phyloP scores from a whole-genome alignment of 2,797 vertebrate species.

The Mycteria americana region DNA sequence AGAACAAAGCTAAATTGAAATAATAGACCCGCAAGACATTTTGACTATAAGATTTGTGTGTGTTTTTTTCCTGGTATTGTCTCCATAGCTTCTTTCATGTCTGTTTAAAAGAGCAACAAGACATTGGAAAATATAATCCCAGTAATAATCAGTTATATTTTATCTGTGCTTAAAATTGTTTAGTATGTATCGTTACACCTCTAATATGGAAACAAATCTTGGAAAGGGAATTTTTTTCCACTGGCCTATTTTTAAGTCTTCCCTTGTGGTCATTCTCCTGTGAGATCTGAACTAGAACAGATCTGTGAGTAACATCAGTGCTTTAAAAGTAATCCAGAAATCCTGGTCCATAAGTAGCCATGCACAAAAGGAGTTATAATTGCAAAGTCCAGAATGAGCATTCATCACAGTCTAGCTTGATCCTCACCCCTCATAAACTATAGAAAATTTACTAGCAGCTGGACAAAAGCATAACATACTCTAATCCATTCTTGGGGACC shows the following conservation, averaged over 20 bases:
- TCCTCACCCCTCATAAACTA: neutral
- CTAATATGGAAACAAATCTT: neutral
- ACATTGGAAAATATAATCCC: neutral
- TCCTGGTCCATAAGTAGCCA: neutral
- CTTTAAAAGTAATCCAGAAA: neutral
- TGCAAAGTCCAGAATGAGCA: neutral
- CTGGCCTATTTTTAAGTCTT: neutral
- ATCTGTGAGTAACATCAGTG: neutral
- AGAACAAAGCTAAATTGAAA: neutral
- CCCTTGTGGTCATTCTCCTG: neutral
- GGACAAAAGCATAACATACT: neutral
- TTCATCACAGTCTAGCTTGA: neutral
- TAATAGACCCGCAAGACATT: neutral
- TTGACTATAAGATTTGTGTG: neutral
- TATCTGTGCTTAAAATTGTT: neutral
- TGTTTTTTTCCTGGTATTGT: neutral
- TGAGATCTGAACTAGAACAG: neutral
- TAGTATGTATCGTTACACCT: neutral
- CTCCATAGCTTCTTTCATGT: neutral
- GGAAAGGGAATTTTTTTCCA: neutral
- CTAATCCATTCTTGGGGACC: neutral
- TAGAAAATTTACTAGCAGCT: neutral
- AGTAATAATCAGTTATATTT: neutral
- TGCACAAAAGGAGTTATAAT: neutral
- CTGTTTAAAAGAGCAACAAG: neutral